Evolutionary conservation across 2,113 vertebrate genomes (phyloP).

Genomic region (Pionites leucogaster): DNA sequence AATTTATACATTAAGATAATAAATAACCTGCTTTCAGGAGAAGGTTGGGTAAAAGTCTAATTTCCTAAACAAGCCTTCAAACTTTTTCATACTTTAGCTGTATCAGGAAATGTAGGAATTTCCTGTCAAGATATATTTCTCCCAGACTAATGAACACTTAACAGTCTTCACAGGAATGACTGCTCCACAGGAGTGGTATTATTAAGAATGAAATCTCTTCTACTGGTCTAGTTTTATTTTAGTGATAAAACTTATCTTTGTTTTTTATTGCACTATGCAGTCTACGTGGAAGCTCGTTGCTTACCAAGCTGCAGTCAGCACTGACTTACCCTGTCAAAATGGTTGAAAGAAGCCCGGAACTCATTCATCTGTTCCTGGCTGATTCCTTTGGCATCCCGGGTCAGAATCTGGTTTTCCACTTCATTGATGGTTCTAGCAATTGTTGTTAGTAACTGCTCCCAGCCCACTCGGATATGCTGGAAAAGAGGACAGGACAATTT

Average conservation of each 20-base stretch:
- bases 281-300: neutral
- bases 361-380: slow-evolving; percentile 99
- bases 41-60: neutral
- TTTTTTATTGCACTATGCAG: neutral
- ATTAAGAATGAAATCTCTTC: neutral
- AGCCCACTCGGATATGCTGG: slow-evolving; percentile 97
- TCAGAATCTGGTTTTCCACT: slow-evolving; percentile 98
- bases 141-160: neutral
- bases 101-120: neutral
- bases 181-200: neutral
- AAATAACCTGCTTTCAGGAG: neutral
- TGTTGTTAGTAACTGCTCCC: slow-evolving; percentile 98
- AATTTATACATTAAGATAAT: neutral
- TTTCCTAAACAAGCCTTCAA: neutral
- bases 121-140: neutral
- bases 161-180: neutral
- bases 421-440: slow-evolving; percentile 98
- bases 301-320: neutral
- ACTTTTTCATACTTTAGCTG: neutral
- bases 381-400: slow-evolving; percentile 98
- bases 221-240: neutral
- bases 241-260: neutral
- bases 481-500: neutral
- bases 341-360: slow-evolving; percentile 98
- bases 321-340: slow-evolving; percentile 94